Base-by-base conservation (phyloP, 1,140 invertebrate species). In the Nixonia krombeini region DNA sequence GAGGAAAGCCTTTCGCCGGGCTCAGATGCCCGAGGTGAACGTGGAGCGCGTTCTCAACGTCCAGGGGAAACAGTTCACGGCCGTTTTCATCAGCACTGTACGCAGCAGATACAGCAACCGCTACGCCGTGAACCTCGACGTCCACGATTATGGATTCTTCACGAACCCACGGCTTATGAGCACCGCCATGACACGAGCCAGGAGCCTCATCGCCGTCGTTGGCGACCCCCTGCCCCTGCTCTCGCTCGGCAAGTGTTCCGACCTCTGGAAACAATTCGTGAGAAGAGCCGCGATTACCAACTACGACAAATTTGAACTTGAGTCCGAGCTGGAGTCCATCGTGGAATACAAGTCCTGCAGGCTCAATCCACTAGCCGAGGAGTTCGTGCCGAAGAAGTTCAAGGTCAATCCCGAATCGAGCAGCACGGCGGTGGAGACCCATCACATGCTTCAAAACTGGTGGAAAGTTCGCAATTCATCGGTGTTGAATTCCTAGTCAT, bases 61-160 rank as follows among this genome's bases (percentile, higher is more conserved):
- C 0, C 94, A 96, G 85, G 93, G 93, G 79, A 96, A 96, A 79
- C 93, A 96, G 80, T 96, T 96, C 74, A 87, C 93, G 6, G 93
- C 92, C 0, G 90, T 96, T 18, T 92, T 96, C 66, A 84, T 96
- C 26, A 94, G 92, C 13, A 95, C 93, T 0, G 94, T 96, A 0
- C 85, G 94, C 3, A 96, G 94, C 0, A 83, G 91, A 45, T 93
- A 91, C 1, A 94, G 92, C 84, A 78, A 85, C 83, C 75, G 76
- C 42, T 78, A 84, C 1, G 76, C 77, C 4, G 80, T 79, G 7
- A 65, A 80, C 10, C 84, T 80, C 38, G 89, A 92, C 33, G 87
- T 91, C 29, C 86, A 90, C 28, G 93, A 95, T 74, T 94, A 93
- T 76, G 94, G 94, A 0, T 96, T 96, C 75, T 77, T 96, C 9